Conservation (phyloP, 1,140 invertebrate species). For the Solenopsis fugax region DNA sequence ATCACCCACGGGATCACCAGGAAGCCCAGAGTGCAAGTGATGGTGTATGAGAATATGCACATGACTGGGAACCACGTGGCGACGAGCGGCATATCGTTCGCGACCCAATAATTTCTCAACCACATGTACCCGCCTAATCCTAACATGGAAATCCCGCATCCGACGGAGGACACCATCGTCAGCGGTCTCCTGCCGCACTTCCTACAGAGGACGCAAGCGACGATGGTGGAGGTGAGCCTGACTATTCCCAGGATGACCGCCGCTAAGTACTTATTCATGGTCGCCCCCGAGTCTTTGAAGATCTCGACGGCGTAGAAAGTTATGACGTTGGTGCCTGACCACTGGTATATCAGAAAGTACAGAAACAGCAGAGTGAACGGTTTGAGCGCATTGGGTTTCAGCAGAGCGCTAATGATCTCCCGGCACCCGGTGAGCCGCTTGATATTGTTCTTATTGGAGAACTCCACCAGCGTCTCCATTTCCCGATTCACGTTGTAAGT, state of each 20-base stretch:
- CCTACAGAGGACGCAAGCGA: slow-evolving; percentile 89
- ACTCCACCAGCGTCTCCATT: slow-evolving; percentile 88
- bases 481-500: slow-evolving; percentile 89
- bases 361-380: slow-evolving; percentile 89
- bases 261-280: slow-evolving; percentile 88
- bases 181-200: slow-evolving; percentile 89
- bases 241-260: slow-evolving; percentile 91
- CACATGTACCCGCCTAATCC: slow-evolving; percentile 89
- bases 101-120: slow-evolving; percentile 85
- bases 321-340: slow-evolving; percentile 92
- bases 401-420: slow-evolving; percentile 88
- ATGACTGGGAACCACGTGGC: slow-evolving; percentile 89
- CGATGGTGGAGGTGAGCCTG: slow-evolving; percentile 88
- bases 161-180: slow-evolving; percentile 90
- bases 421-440: slow-evolving; percentile 86
- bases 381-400: slow-evolving; percentile 89
- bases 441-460: slow-evolving; percentile 89
- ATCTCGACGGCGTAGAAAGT: slow-evolving; percentile 93
- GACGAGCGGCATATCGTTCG: slow-evolving; percentile 75
- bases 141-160: slow-evolving; percentile 89
- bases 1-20: slow-evolving; percentile 91
- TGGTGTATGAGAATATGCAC: slow-evolving; percentile 89
- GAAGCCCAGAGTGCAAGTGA: slow-evolving; percentile 90
- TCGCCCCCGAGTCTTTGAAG: slow-evolving; percentile 89
- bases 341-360: slow-evolving; percentile 92